Base-by-base conservation (phyloP, 2,888 invertebrate species). In the Mesorhabditis belari region DNA sequence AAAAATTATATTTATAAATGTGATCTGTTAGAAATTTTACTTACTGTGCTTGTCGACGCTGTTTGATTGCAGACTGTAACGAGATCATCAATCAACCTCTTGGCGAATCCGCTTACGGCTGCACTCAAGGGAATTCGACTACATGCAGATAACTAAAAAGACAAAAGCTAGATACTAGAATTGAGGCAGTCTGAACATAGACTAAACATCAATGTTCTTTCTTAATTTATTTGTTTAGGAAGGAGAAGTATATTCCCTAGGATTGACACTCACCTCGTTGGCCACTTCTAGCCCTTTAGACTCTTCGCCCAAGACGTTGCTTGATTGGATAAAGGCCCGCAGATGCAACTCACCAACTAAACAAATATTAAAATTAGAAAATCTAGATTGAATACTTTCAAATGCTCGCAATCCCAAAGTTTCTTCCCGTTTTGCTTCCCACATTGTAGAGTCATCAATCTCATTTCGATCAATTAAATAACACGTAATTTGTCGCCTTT, bases 381-480 rank as follows among this genome's bases (percentile, higher is more conserved):
- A 1, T 5, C 12, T 5, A 9, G 21, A 56, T 19, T 23, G 58
- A 25, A 12, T 24, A 65, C 70, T 35, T 35, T 74, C 63, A 6
- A 66, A 27, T 1, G 64, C 71, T 58, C 68, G 70, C 44, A 74
- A 55, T 24, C 74, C 74, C 29, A 71, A 35, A 0, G 68, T 71
- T 24, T 64, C 63, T 17, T 66, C 60, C 12, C 69, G 55, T 4
- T 21, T 56, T 35, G 66, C 66, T 51, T 57, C 55, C 57, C 67
- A 65, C 51, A 63, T 68, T 61, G 69, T 66, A 0, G 66, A 67
- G 5, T 65, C 65, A 9, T 55, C 60, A 24, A 69, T 5, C 17
- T 67, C 63, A 4, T 70, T 17, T 24, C 65, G 66, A 57, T 75
- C 73, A 25, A 75, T 44, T 5, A 75, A n/a, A 62, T 61, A 74